Evolutionary conservation across 2,113 vertebrate genomes (phyloP).

Genomic region (Machaerirhynchus nigripectus): DNA sequence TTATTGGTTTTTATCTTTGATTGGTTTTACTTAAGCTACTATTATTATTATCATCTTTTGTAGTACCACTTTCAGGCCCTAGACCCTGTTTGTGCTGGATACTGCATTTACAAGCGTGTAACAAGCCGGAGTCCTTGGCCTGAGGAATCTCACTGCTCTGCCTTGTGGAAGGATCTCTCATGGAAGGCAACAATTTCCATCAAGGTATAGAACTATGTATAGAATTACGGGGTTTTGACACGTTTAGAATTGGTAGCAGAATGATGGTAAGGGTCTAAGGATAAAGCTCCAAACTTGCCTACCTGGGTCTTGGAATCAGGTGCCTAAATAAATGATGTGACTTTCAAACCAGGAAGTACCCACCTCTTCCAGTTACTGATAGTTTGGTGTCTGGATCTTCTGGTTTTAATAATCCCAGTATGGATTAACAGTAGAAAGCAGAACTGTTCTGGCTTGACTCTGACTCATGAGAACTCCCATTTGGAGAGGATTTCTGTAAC

Average conservation of each 20-base stretch:
- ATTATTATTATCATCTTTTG: background rate
- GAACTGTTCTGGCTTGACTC: background rate
- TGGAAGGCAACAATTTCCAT: background rate
- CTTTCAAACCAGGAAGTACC: background rate
- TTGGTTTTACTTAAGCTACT: constrained; percentile 13
- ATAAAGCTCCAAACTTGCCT: background rate
- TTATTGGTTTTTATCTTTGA: constrained; percentile 29
- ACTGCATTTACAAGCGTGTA: rapidly evolving
- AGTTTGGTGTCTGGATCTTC: background rate
- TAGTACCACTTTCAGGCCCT: background rate
- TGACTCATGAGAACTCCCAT: background rate
- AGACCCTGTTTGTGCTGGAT: background rate
- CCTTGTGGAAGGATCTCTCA: background rate
- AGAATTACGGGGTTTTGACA: background rate
- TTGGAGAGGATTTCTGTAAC: background rate
- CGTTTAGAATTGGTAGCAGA: background rate
- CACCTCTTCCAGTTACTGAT: background rate
- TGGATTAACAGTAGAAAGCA: background rate
- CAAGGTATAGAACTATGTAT: background rate
- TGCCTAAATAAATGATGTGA: background rate
- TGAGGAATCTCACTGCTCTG: background rate
- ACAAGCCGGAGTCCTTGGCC: background rate
- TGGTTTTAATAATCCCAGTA: background rate
- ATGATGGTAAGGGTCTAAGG: background rate
- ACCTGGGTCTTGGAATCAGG: background rate